phyloP scores from a whole-genome alignment of 2,888 invertebrate species.

The Zootermopsis nevadensis region DNA sequence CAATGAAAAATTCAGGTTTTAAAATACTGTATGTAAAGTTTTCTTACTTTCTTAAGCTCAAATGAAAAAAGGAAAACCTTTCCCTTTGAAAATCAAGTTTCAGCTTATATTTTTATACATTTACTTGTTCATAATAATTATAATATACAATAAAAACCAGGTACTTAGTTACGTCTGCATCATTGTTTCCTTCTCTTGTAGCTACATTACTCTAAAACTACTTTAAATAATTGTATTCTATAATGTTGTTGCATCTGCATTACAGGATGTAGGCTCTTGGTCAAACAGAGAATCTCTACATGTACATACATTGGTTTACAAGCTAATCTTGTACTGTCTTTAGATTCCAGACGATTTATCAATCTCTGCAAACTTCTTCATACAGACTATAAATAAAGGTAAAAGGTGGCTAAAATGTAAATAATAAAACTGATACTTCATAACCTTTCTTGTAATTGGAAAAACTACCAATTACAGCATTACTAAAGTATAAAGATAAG shows the following conservation, averaged over 20 bases:
- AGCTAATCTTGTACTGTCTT: too few relatives aligned
- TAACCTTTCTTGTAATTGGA: too few relatives aligned
- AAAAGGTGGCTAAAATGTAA: too few relatives aligned
- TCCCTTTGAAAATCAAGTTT: slow-evolving; percentile 42
- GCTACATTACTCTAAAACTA: slow-evolving; percentile 33
- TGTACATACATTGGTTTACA: too few relatives aligned
- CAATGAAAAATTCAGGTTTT: slow-evolving; percentile 42
- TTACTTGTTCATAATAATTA: slow-evolving; percentile 49
- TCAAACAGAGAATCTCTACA: neutral
- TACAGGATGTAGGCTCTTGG: neutral
- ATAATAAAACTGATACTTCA: too few relatives aligned
- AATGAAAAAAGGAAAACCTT: slow-evolving; percentile 34
- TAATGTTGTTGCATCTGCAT: neutral
- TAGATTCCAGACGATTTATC: too few relatives aligned
- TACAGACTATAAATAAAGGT: too few relatives aligned
- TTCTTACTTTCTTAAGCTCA: slow-evolving; percentile 46
- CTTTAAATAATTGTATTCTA: slow-evolving; percentile 23
- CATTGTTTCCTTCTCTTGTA: slow-evolving; percentile 38
- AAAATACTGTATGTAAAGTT: slow-evolving; percentile 48
- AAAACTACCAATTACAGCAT: too few relatives aligned
- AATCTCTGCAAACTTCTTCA: too few relatives aligned
- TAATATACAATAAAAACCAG: slow-evolving; percentile 52
- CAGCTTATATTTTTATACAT: slow-evolving; percentile 49
- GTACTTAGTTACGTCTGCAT: slow-evolving; percentile 52
- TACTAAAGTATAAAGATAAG: too few relatives aligned